A percentile compares a stretch with the other conserved stretches of the same genome.
Conservation (phyloP, 2,113 vertebrate genomes). For the Hyla sarda region DNA sequence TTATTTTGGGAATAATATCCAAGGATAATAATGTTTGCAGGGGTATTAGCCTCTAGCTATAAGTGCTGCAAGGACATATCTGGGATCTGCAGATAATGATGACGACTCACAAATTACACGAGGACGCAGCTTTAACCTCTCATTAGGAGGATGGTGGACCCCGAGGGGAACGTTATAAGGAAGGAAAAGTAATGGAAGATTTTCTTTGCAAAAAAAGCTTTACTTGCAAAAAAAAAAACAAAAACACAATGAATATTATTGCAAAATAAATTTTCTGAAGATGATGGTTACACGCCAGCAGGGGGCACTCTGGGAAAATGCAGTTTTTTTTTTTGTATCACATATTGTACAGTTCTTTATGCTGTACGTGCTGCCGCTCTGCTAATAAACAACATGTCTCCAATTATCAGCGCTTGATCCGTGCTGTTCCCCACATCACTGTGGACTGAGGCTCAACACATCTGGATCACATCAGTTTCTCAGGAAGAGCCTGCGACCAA, state of each 20-base stretch:
- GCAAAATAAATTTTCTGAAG: not conserved
- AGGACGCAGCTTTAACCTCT: not conserved
- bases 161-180: not conserved
- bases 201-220: not conserved
- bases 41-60: not conserved
- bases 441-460: slow-evolving; percentile 56
- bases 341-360: not conserved
- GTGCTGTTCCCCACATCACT: not conserved
- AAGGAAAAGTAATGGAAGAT: not conserved
- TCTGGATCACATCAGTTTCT: slow-evolving; percentile 67
- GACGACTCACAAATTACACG: slow-evolving; percentile 15
- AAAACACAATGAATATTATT: not conserved
- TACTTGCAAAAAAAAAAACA: not conserved
- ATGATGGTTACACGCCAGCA: not conserved
- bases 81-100: not conserved
- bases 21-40: not conserved
- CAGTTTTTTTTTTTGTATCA: not conserved
- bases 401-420: slow-evolving; percentile 62
- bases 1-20: not conserved
- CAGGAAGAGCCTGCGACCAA: slow-evolving; percentile 37
- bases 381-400: slow-evolving; percentile 60
- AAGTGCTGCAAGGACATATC: not conserved
- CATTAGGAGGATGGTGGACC: not conserved
- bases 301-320: not conserved
- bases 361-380: slow-evolving; percentile 11